phyloP scores from a whole-genome alignment of 2,797 vertebrate genomes.

The Menidia menidia region DNA sequence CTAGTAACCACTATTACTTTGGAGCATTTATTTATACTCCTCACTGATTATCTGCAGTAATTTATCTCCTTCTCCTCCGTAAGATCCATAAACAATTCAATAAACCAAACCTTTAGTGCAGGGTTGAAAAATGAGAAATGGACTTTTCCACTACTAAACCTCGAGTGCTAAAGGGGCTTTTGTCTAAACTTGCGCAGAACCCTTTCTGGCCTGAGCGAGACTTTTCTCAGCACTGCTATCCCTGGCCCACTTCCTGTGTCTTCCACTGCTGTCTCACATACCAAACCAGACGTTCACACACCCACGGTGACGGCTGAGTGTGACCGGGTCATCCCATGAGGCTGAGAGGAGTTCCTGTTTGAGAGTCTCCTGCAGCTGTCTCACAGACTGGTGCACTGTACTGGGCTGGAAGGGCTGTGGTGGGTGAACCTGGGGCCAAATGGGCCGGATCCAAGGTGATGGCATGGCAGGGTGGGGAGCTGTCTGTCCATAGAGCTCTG shows the following conservation, averaged over 20 bases:
- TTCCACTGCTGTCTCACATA: slow-evolving; percentile 64
- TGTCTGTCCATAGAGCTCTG: slow-evolving; percentile 29
- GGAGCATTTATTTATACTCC: neutral
- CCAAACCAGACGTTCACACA: slow-evolving; percentile 75
- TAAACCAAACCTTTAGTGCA: neutral
- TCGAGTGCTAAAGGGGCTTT: slow-evolving; percentile 28
- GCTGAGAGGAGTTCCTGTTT: slow-evolving; percentile 74
- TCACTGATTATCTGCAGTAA: neutral
- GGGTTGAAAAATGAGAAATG: slow-evolving; percentile 1
- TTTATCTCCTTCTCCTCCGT: neutral
- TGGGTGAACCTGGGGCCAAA: slow-evolving; percentile 45
- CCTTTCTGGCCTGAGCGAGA: slow-evolving; percentile 52
- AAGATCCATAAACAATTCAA: slow-evolving; percentile 7
- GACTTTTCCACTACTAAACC: slow-evolving; percentile 1
- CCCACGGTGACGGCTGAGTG: slow-evolving; percentile 64
- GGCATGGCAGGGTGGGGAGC: slow-evolving; percentile 2
- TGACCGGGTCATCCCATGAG: slow-evolving; percentile 67
- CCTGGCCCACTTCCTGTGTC: slow-evolving; percentile 68
- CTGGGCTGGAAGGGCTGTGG: slow-evolving; percentile 17
- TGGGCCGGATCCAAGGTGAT: slow-evolving; percentile 44
- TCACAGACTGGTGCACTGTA: slow-evolving; percentile 34
- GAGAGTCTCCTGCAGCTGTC: slow-evolving; percentile 62
- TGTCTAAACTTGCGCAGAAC: slow-evolving; percentile 24
- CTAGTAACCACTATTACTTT: too few species aligned
- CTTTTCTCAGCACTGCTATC: slow-evolving; percentile 42